These are phyloP conservation scores for Synergus japonicus DNA, from an alignment of 2,888 invertebrate species.

Conservation along the genomic window DNA sequence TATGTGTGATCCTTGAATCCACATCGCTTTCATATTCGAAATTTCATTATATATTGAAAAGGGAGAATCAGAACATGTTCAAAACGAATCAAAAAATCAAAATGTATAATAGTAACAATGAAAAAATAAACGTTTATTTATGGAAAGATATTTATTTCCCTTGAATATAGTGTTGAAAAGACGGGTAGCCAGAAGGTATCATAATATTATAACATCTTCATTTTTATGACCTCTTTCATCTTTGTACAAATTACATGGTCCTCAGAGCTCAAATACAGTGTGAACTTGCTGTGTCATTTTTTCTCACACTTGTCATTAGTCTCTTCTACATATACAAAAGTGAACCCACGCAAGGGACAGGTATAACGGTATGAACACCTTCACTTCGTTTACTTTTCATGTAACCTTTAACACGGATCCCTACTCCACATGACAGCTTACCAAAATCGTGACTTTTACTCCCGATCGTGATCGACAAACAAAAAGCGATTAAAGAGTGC, in stretches of 20 bases:
- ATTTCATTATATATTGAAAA: not conserved
- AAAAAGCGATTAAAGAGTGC: constrained; percentile 6
- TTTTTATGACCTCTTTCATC: not conserved
- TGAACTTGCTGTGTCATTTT: constrained; percentile 44
- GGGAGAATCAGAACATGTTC: not conserved
- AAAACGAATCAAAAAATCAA: no score
- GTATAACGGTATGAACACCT: constrained; percentile 52
- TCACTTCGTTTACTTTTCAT: constrained; percentile 60
- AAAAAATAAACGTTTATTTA: not conserved
- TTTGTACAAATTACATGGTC: not conserved
- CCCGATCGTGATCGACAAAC: constrained; percentile 24
- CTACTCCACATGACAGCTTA: constrained; percentile 53
- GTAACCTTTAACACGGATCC: constrained; percentile 57
- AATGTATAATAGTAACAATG: not conserved
- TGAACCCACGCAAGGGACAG: constrained; percentile 52
- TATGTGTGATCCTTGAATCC: not conserved
- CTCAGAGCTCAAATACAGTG: not conserved
- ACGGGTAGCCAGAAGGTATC: not conserved
- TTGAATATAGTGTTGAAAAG: not conserved
- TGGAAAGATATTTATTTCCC: not conserved
- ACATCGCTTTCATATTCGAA: not conserved
- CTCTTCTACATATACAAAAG: constrained; percentile 11
- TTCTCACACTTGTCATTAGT: constrained; percentile 48
- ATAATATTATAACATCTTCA: not conserved
- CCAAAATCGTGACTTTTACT: constrained; percentile 43